A percentile compares a stretch with the other conserved stretches of the same genome.
Conservation (phyloP, 2,113 vertebrate species). For the Cathartes aura region DNA sequence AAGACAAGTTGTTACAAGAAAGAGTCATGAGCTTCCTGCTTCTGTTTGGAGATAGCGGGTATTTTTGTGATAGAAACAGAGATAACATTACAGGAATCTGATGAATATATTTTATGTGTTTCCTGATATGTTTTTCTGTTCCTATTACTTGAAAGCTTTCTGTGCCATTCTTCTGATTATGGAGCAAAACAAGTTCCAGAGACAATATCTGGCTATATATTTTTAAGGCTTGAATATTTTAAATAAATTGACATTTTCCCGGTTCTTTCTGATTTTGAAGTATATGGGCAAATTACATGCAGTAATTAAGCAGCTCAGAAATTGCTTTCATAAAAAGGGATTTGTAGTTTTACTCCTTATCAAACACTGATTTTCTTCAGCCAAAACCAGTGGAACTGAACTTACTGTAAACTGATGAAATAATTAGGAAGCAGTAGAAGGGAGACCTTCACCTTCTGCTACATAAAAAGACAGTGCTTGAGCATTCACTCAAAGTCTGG, state of each 20-base stretch:
- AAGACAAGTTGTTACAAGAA: background rate
- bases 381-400: background rate
- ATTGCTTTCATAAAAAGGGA: background rate
- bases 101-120: conserved; percentile 9
- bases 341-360: background rate
- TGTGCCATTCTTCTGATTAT: background rate
- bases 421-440: background rate
- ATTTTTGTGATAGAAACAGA: conserved; percentile 9
- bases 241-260: background rate
- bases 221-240: background rate
- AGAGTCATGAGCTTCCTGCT: conserved; percentile 38
- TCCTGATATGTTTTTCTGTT: background rate
- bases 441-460: background rate
- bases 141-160: conserved; percentile 5
- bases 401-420: background rate
- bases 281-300: background rate
- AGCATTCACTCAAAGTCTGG: background rate
- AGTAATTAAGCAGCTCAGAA: background rate
- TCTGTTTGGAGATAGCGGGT: background rate
- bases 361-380: background rate
- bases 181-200: background rate
- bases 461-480: background rate
- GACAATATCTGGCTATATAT: background rate
- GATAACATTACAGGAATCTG: conserved; percentile 10
- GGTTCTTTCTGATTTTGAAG: background rate